Conservation (phyloP, 2,888 invertebrate genomes). For the Lepas anatifera region DNA sequence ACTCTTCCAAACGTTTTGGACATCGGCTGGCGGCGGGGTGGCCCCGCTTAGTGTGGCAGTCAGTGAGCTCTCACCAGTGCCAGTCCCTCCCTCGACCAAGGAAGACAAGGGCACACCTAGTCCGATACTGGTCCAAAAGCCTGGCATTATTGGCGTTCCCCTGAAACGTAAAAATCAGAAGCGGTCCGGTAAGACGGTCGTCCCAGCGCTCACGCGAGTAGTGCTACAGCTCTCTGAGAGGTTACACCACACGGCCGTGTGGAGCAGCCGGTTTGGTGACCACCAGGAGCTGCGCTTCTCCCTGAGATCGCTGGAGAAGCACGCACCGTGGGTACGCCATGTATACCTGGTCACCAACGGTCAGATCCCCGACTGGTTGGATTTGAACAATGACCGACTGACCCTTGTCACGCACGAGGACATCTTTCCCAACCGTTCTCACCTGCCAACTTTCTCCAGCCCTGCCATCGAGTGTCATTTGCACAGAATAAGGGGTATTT, state of each 20-base stretch:
- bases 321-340: conserved; percentile 64
- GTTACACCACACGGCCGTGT: background rate
- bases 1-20: background rate
- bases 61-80: no score
- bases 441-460: conserved; percentile 66
- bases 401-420: conserved; percentile 55
- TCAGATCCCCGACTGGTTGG: conserved; percentile 67
- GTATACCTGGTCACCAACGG: conserved; percentile 70
- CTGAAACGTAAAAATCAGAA: no score
- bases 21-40: no score
- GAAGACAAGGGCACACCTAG: no score
- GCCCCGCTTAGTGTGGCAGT: no score
- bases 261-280: background rate
- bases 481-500: conserved; percentile 55
- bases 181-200: no score
- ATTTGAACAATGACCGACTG: conserved; percentile 52
- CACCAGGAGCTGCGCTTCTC: conserved; percentile 40
- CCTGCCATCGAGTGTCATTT: conserved; percentile 56
- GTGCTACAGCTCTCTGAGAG: background rate
- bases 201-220: background rate
- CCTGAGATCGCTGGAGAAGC: conserved; percentile 54
- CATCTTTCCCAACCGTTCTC: conserved; percentile 44
- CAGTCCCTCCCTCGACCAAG: no score
- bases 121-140: no score
- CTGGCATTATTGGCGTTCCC: no score